Conservation (phyloP, 2,113 vertebrate species). For the Phainopepla nitens region DNA sequence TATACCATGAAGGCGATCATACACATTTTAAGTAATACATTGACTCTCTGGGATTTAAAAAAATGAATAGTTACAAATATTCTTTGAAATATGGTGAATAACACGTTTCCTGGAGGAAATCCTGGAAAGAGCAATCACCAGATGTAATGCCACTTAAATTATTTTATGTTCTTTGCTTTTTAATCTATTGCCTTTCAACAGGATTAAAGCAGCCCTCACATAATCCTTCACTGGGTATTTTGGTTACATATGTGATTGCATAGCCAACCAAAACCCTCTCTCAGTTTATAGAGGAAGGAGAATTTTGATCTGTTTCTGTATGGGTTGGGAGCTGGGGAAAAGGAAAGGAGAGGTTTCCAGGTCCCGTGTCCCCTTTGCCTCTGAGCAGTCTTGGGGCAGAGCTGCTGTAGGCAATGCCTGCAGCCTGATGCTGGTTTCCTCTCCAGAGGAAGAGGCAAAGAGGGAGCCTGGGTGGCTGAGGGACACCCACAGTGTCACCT, state of each 20-base stretch:
- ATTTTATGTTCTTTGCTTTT: neutral
- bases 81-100: neutral
- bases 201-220: neutral
- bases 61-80: neutral
- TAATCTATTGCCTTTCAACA: neutral
- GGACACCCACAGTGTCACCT: neutral
- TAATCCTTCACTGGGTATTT: neutral
- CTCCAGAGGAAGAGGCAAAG: neutral
- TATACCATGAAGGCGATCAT: neutral
- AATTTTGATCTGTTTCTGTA: neutral
- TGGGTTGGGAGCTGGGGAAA: neutral
- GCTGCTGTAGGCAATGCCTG: neutral
- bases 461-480: neutral
- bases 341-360: neutral
- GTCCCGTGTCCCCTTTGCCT: accelerated
- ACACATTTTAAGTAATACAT: neutral
- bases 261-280: neutral
- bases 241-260: neutral
- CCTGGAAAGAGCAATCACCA: neutral
- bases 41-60: neutral
- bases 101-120: neutral
- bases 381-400: neutral
- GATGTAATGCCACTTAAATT: neutral
- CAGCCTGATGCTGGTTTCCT: neutral
- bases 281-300: neutral